phyloP scores from a whole-genome alignment of 2,888 invertebrate species.

The Monochamus alternatus region DNA sequence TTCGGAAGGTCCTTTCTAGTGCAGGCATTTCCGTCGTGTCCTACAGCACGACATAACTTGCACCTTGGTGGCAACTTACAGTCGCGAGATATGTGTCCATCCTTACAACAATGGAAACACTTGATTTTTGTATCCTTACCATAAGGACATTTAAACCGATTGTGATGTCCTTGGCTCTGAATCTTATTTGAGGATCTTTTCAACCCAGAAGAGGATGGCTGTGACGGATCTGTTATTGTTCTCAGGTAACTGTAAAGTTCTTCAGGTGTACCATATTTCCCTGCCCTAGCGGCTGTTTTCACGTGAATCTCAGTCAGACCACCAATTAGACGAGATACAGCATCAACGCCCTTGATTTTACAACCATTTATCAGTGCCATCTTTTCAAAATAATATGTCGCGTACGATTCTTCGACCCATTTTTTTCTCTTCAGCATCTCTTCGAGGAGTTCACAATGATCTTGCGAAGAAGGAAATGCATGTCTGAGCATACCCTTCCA shows the following conservation, averaged over 20 bases:
- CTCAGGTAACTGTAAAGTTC: neutral
- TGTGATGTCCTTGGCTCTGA: too few species aligned
- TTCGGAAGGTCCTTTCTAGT: too few species aligned
- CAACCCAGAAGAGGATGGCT: neutral
- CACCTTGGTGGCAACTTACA: too few species aligned
- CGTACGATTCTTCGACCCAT: neutral
- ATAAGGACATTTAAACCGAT: too few species aligned
- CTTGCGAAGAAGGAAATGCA: neutral
- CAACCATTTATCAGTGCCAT: neutral
- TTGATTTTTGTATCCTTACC: too few species aligned
- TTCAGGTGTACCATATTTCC: neutral
- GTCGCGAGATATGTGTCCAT: too few species aligned
- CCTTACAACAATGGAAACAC: too few species aligned
- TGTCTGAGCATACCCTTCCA: neutral
- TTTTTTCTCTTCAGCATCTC: neutral
- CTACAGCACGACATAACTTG: too few species aligned
- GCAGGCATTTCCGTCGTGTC: too few species aligned
- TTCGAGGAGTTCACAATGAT: neutral
- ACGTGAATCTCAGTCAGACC: neutral
- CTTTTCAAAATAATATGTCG: neutral
- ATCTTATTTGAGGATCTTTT: too few species aligned
- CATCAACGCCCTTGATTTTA: neutral
- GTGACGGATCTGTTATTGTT: too few species aligned
- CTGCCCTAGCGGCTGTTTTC: neutral
- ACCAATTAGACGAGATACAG: neutral